Evolutionary conservation across 2,888 invertebrate genomes (phyloP).

Genomic region (Autographa pulchrina): DNA sequence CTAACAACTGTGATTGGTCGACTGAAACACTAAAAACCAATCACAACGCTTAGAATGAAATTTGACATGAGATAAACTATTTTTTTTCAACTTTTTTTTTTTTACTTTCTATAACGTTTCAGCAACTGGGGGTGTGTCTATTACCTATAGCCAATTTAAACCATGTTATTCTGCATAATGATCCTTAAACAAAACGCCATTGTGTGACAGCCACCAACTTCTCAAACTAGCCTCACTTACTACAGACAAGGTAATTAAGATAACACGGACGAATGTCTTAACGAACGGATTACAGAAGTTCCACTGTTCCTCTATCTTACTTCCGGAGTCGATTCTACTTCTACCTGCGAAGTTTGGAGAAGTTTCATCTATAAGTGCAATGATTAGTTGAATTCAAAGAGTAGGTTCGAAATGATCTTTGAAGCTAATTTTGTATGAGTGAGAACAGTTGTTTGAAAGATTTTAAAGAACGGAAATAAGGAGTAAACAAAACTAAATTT

Average conservation of each 20-base stretch:
- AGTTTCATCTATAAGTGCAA: conserved; percentile 12
- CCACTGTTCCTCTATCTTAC: conserved; percentile 23
- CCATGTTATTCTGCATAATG: too few relatives aligned
- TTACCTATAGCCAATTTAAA: too few relatives aligned
- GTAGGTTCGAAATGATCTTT: not conserved
- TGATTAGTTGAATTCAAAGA: not conserved
- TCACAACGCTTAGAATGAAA: too few relatives aligned
- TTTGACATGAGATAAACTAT: too few relatives aligned
- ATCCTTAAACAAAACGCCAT: not conserved
- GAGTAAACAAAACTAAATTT: too few relatives aligned
- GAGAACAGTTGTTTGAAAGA: too few relatives aligned
- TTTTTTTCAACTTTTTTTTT: too few relatives aligned
- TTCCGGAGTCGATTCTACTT: conserved; percentile 18
- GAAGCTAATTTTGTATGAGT: not conserved
- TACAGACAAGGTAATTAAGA: conserved; percentile 53
- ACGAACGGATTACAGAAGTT: conserved; percentile 43
- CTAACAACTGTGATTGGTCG: too few relatives aligned
- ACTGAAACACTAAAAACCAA: too few relatives aligned
- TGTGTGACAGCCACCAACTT: not conserved
- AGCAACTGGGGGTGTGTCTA: too few relatives aligned
- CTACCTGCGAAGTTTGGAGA: conserved; percentile 19
- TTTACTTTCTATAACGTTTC: too few relatives aligned
- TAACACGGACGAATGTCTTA: conserved; percentile 36
- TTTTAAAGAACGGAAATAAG: too few relatives aligned
- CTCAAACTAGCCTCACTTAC: conserved; percentile 20